phyloP scores from a whole-genome alignment of 2,797 vertebrate genomes.

The Rhynchotus rufescens region DNA sequence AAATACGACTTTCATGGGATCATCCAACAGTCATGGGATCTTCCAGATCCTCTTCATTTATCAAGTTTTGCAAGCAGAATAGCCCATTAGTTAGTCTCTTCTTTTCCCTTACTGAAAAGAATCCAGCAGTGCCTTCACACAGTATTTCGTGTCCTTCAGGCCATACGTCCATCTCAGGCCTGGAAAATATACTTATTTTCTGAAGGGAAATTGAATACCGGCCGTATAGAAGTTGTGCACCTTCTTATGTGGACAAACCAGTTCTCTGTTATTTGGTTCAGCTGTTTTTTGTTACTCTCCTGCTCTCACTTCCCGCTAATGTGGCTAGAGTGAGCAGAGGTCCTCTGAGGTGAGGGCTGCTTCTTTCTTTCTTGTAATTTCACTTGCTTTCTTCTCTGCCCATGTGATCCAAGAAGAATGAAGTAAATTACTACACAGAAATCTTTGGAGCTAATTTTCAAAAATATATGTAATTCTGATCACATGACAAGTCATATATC shows the following conservation, averaged over 20 bases:
- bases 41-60: background rate
- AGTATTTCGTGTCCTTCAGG: background rate
- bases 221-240: background rate
- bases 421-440: background rate
- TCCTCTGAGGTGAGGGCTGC: background rate
- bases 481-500: background rate
- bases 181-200: background rate
- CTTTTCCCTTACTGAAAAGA: background rate
- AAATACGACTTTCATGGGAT: background rate
- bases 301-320: background rate
- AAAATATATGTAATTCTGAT: background rate
- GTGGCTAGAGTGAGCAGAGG: background rate
- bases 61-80: background rate
- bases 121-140: background rate
- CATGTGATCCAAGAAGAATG: background rate
- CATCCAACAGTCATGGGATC: background rate
- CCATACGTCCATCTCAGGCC: rapidly evolving
- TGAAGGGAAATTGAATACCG: background rate
- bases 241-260: background rate
- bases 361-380: background rate
- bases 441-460: background rate
- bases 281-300: background rate
- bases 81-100: background rate
- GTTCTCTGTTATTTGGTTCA: background rate
- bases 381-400: background rate